Evolutionary conservation across 2,888 invertebrate genomes (phyloP), one percentile per base, ranked within the genome.

Genomic region (Entomobrya multifasciata): DNA sequence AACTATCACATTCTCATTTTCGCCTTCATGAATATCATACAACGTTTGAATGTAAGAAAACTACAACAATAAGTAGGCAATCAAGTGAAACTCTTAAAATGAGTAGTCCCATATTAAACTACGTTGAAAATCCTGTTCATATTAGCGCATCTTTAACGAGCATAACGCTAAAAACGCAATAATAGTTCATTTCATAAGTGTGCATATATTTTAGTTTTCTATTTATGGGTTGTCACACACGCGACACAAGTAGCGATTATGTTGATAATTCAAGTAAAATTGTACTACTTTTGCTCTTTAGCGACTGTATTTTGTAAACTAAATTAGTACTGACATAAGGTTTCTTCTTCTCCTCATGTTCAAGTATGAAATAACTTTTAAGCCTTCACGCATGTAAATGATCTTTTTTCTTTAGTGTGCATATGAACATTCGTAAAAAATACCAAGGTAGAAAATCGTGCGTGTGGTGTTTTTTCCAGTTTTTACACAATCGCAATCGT

Each of bases 181-280:
- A 65, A 79, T 52, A 80, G 80, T 41, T 80, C 60, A n/a, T 65
- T 65, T 15, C 22, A 47, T 17, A 17, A 49, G 65, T 20, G 52
- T n/a, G 13, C n/a, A n/a, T n/a, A n/a, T n/a, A n/a, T 62, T 62
- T 47, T 11, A 36, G 8, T 4, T 36, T 36, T 36, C 36, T 6
- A 36, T 83, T 65, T 83, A 65, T 83, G 83, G 65, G 25, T 36
- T 22, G 27, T 30, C 76, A 76, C 76, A 83, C 60, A 57, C 65
- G 65, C 11, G 5, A 15, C 41, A 36, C 36, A 41, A 65, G 65
- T 65, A 30, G 65, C 41, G 30, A 17, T 60, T 27, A 62, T 62
- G 15, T 27, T 30, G 30, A 1, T 62, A 0, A n/a, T n/a, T n/a
- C n/a, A n/a, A n/a, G n/a, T n/a, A n/a, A n/a, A n/a, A n/a, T n/a